These are phyloP conservation scores for Peromyscus attwateri DNA, from an alignment of 2,797 vertebrate species.

Conservation along the genomic window DNA sequence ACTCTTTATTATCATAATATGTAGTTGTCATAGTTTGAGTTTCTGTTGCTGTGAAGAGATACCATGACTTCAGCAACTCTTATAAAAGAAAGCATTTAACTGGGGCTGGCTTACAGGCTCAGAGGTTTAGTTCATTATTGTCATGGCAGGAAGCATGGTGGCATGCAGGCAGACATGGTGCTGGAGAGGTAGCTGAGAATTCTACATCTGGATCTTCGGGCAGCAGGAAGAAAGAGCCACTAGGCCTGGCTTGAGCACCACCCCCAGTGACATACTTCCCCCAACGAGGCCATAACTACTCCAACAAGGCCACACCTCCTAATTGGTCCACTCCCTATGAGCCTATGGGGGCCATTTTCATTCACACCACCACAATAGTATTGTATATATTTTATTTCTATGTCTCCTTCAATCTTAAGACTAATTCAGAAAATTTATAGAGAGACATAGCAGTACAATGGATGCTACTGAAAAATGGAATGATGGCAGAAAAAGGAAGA, in stretches of 20 bases:
- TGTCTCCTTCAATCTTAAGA: background rate
- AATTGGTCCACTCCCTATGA: background rate
- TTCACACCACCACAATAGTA: background rate
- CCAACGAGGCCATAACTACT: background rate
- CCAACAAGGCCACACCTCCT: background rate
- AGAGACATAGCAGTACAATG: background rate
- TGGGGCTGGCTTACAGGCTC: no score
- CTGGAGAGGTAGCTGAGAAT: background rate
- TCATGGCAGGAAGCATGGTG: background rate
- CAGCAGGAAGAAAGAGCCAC: background rate
- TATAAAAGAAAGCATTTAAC: background rate
- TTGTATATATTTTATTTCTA: fast-evolving
- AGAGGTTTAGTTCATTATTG: background rate
- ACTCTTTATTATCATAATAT: background rate
- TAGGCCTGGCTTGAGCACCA: background rate
- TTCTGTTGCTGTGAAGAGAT: background rate
- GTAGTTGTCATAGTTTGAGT: background rate
- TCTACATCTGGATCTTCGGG: no score
- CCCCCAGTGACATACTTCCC: background rate
- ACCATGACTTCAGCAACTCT: background rate
- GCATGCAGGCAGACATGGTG: background rate
- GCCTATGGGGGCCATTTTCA: background rate
- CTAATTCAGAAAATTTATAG: background rate
- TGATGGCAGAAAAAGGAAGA: background rate
- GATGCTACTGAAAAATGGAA: background rate